phyloP scores from a whole-genome alignment of 2,888 invertebrate species.

The Eurois occulta region DNA sequence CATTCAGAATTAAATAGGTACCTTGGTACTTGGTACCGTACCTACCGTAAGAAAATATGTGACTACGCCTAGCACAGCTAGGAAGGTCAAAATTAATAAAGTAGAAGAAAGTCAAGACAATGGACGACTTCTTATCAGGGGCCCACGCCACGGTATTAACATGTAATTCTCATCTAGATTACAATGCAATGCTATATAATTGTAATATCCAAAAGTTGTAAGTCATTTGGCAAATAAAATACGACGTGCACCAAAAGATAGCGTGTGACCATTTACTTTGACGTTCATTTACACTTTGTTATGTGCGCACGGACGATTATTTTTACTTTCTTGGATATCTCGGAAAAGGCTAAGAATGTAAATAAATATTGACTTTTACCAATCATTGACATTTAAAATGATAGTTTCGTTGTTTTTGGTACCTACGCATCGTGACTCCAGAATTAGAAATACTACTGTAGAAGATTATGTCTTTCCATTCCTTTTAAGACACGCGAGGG shows the following conservation, averaged over 20 bases:
- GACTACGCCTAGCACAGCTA: too few relatives aligned
- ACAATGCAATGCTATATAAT: not conserved
- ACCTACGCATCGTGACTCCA: not conserved
- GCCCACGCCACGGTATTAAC: not conserved
- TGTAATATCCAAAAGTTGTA: not conserved
- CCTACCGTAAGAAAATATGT: not conserved
- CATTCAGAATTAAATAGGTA: not conserved
- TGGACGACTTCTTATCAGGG: slow-evolving; percentile 11
- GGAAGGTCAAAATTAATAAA: slow-evolving; percentile 15
- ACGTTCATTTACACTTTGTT: slow-evolving; percentile 40
- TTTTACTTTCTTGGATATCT: slow-evolving; percentile 45
- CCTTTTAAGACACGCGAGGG: not conserved
- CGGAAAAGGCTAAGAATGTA: slow-evolving; percentile 20
- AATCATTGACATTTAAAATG: not conserved
- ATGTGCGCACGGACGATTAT: slow-evolving; percentile 26
- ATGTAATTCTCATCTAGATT: slow-evolving; percentile 19
- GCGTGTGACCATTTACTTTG: slow-evolving; percentile 43
- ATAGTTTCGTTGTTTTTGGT: not conserved
- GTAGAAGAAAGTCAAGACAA: slow-evolving; percentile 30
- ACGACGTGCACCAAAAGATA: slow-evolving; percentile 4
- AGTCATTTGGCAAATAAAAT: slow-evolving; percentile 16
- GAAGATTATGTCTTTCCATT: not conserved
- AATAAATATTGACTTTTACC: slow-evolving; percentile 3
- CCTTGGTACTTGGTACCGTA: not conserved
- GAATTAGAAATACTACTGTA: not conserved